A percentile compares a stretch with the other conserved stretches of the same genome.
These are phyloP conservation scores for Rhabdornis inornatus DNA, from an alignment of 2,113 vertebrate species.

Conservation along the genomic window DNA sequence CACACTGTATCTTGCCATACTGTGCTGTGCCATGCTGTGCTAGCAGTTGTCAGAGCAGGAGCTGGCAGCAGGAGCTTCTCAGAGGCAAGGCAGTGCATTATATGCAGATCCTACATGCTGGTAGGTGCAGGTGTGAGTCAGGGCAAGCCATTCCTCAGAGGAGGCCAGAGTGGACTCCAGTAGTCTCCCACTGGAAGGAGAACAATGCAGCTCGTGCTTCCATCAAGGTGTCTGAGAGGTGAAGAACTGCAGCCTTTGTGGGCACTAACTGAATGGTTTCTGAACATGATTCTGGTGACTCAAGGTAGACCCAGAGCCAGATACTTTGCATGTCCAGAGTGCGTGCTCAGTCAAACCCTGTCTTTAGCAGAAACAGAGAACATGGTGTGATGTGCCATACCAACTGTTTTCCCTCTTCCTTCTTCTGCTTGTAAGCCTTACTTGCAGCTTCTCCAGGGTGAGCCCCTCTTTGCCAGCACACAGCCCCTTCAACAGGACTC, in stretches of 20 bases:
- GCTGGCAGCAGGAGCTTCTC: not conserved
- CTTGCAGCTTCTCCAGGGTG: not conserved
- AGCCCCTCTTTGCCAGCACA: not conserved
- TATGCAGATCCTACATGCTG: accelerated
- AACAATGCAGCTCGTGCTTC: accelerated
- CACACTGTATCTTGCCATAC: accelerated
- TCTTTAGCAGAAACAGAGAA: not conserved
- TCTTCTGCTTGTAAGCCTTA: not conserved
- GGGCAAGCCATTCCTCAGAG: not conserved
- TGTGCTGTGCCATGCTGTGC: not conserved
- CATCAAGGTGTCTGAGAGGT: not conserved
- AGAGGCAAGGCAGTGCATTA: not conserved
- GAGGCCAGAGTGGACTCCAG: accelerated
- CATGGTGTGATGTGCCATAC: accelerated
- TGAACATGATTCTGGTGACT: accelerated
- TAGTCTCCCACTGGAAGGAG: not conserved
- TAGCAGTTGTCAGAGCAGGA: not conserved
- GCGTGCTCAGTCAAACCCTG: accelerated
- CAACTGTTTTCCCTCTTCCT: not conserved
- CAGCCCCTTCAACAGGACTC: not conserved
- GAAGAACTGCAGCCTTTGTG: not conserved
- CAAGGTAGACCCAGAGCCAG: not conserved
- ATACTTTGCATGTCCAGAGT: accelerated
- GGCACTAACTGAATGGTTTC: not conserved
- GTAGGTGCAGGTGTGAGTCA: not conserved